A percentile compares a stretch with the other conserved stretches of the same genome.
Evolutionary conservation across 92 coral and sea anemone species (phyloP).

Genomic region (Actinernus sp.): DNA sequence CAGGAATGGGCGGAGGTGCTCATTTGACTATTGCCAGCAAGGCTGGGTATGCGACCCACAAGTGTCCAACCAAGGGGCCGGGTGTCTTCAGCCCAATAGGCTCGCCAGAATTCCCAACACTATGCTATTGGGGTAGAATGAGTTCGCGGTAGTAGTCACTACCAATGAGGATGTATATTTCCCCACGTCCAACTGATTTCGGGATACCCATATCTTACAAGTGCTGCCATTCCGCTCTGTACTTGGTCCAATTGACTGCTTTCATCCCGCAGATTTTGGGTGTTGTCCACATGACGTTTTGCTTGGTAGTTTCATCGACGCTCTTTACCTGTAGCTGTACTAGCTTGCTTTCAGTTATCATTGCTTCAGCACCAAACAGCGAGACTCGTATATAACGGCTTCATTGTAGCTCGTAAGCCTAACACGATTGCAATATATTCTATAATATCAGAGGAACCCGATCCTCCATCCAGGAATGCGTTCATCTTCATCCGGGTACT

Average conservation of each 20-base stretch:
- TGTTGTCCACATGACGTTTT: constrained; percentile 20
- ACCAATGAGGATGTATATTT: constrained; percentile 38
- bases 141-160: constrained; percentile 41
- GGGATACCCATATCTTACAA: no score
- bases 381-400: constrained; percentile 8
- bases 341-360: no score
- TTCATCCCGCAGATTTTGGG: constrained; percentile 32
- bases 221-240: no score
- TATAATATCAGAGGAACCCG: constrained; percentile 29
- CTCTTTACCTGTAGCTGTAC: constrained; percentile 8
- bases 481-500: constrained; percentile 22
- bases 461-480: constrained; percentile 53
- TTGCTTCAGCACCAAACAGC: constrained; percentile 6
- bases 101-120: constrained; percentile 20
- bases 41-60: constrained; percentile 32
- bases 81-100: constrained; percentile 43
- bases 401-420: constrained; percentile 13
- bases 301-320: constrained; percentile 1
- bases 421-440: constrained; percentile 23
- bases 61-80: constrained; percentile 65
- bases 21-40: constrained; percentile 17
- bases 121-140: no score
- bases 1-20: constrained; percentile 11
- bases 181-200: constrained; percentile 1
- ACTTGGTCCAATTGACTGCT: constrained; percentile 24